Evolutionary conservation across 53 echinoderm and acorn worm species (phyloP), one percentile per base, ranked within the genome.

Genomic region (Mesocentrotus franciscanus): DNA sequence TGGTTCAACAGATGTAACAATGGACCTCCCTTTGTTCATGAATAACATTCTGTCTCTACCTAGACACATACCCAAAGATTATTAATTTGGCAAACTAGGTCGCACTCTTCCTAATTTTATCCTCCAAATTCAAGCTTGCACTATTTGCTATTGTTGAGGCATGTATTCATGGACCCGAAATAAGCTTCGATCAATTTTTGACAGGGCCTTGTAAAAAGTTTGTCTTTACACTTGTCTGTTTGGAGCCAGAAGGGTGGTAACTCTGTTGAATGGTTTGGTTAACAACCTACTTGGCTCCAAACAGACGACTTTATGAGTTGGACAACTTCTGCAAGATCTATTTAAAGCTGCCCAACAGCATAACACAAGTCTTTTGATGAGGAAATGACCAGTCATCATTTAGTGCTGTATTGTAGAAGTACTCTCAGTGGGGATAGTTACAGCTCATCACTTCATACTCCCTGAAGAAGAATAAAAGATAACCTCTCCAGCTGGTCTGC

Each of bases 401-500:
- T 81, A 42, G 81, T 81, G 42, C 20, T 81, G 10, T 81, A 18
- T 20, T 81, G 36, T 39, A 42, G 36, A 81, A 8, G 6, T 42
- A 81, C 42, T 81, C 81, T 20, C 39, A 39, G 81, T 42, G 39
- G 81, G 42, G 17, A 81, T 42, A 81, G 5, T 22, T 39, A 64
- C 8, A 42, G 20, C 16, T 81, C 20, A 36, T 81, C 39, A 36
- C 39, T 81, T 42, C 8, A 81, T 18, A 17, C 81, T 39, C 8
- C 7, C 5, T 22, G 81, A 42, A 39, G 17, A 20, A 81, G 81
- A 81, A 81, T 42, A 36, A 42, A 81, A 81, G 81, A 81, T 81
- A 81, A 33, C 81, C 33, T 39, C 36, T 13, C 39, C 81, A 81
- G 36, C 81, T 81, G 81, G 81, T 81, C 81, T 42, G 81, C 42